Evolutionary conservation across 2,888 invertebrate genomes (phyloP), one percentile per base, ranked within the genome.

Genomic region (Drosophila vallismaia): DNA sequence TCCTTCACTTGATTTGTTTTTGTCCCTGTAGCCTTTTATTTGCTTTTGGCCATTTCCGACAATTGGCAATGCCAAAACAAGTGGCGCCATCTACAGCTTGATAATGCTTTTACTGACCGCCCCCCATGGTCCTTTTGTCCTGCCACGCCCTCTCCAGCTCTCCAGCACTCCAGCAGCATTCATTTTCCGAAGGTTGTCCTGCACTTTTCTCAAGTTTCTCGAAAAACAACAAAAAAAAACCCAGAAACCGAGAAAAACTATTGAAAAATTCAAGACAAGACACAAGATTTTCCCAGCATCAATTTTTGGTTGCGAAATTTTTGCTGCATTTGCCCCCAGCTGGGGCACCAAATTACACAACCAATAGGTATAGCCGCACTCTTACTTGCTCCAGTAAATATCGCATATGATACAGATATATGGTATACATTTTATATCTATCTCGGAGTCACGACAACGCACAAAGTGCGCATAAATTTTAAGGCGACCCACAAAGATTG

Each of bases 391-490:
- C 36, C 36, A 36, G 4, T 44, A 44, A 10, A 4, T 44, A 44
- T 44, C 19, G 6, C 3, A 44, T 24, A 24, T 9, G 44, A 44
- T 44, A 24, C 24, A 24, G 14, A 44, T 26, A 38, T 10, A 19
- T 19, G 36, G n/a, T 24, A 4, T 40, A 6, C 28, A 2, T 4
- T 28, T 28, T 28, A 14, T 28, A 38, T 40, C 19, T 63, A 28
- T 66, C 52, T 66, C 36, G 6, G 12, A 67, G 81, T 71, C 81
- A 81, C 81, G 87, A 86, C 79, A 77, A 84, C 78, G 81, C 78
- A 74, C 68, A 76, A 74, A 79, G 83, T 83, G 80, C 86, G 80
- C 80, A 80, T 86, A 81, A 81, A 81, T 81, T 86, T 87, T 66
- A 36, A 7, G 14, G 60, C 86, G 81, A 86, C 86, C 84, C 73